Evolutionary conservation across 1,140 invertebrate genomes (phyloP).

Genomic region (Tetramorium parvispinum): DNA sequence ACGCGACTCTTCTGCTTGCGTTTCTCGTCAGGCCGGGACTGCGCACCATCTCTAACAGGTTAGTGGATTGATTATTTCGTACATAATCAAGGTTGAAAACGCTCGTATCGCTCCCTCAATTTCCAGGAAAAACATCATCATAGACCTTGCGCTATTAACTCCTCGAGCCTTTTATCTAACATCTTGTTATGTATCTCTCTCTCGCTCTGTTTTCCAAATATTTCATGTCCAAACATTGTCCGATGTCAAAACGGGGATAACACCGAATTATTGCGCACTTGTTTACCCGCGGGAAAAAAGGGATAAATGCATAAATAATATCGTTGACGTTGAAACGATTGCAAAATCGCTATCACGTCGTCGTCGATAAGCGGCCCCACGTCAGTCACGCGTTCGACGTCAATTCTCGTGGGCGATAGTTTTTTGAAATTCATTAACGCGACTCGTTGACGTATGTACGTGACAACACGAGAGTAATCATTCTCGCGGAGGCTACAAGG

Average conservation of each 20-base stretch:
- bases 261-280: background rate
- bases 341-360: slow-evolving; percentile 6
- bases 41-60: slow-evolving; percentile 88
- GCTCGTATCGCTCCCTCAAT: background rate
- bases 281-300: background rate
- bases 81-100: background rate
- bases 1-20: slow-evolving; percentile 86
- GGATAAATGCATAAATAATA: slow-evolving; percentile 8
- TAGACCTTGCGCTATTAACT: background rate
- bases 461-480: background rate
- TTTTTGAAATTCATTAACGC: slow-evolving; percentile 13
- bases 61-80: slow-evolving; percentile 8
- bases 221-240: background rate
- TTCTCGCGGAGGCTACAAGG: background rate
- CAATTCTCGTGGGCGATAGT: background rate
- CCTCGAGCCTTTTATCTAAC: background rate
- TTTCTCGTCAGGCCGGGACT: slow-evolving; percentile 87
- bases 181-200: background rate
- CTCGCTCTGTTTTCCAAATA: background rate
- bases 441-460: slow-evolving; percentile 5
- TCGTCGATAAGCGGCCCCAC: background rate
- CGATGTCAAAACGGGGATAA: background rate
- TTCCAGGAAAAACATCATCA: background rate
- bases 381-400: slow-evolving; percentile 14
- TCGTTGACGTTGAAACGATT: slow-evolving; percentile 19